Conservation (phyloP, 2,113 vertebrate genomes). For the Barnardius zonarius region DNA sequence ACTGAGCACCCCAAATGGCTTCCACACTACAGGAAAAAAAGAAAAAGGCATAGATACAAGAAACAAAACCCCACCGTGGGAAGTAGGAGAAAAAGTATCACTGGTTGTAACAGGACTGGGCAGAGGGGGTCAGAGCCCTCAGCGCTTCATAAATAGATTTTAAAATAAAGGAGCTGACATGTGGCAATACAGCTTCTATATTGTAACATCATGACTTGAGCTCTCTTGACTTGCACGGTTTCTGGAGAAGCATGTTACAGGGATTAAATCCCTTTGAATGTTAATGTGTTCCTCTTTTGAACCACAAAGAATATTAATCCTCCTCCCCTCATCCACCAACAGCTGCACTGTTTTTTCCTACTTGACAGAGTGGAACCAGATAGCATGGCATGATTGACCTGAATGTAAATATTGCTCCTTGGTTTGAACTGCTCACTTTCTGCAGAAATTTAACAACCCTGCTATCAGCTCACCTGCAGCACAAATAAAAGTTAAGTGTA, state of each 20-base stretch:
- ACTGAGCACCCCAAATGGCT: not conserved
- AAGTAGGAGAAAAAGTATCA: not conserved
- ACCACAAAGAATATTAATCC: constrained; percentile 67
- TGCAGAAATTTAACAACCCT: not conserved
- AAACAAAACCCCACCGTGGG: not conserved
- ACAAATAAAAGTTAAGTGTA: not conserved
- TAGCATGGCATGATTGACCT: not conserved
- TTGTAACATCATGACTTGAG: constrained; percentile 15
- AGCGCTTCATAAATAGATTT: not conserved
- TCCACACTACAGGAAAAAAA: not conserved
- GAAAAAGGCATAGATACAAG: not conserved
- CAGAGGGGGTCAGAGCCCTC: not conserved
- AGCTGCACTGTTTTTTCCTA: constrained; percentile 54
- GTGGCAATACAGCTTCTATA: not conserved
- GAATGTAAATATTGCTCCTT: constrained; percentile 36
- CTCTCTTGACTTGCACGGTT: not conserved
- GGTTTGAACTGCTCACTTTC: not conserved
- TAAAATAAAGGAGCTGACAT: constrained; percentile 4
- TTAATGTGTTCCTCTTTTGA: constrained; percentile 62
- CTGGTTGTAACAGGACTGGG: not conserved
- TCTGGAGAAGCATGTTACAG: constrained; percentile 43
- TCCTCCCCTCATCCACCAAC: constrained; percentile 42
- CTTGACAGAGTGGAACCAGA: constrained; percentile 21
- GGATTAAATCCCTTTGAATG: constrained; percentile 67
- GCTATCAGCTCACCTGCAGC: not conserved